Percentiles rank a stretch among this genome's conserved stretches.
phyloP scores from a whole-genome alignment of 2,113 vertebrate species.

The Cavia aperea region DNA sequence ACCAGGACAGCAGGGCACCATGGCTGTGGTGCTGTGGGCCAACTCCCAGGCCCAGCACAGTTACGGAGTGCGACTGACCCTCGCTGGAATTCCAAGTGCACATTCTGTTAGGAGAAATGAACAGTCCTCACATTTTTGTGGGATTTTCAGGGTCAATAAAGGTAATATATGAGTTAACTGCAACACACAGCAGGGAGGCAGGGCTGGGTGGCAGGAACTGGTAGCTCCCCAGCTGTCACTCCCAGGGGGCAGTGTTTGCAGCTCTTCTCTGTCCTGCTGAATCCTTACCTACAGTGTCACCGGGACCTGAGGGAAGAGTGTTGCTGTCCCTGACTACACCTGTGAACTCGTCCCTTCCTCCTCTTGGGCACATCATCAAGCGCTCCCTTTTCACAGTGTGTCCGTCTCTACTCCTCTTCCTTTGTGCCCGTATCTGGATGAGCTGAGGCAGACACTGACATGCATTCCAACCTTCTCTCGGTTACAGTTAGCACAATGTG shows the following conservation, averaged over 20 bases:
- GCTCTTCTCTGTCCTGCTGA: background rate
- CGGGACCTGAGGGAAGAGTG: background rate
- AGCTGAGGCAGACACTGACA: background rate
- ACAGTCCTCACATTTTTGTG: background rate
- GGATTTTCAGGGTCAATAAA: background rate
- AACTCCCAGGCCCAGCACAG: background rate
- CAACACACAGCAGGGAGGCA: background rate
- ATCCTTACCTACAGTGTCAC: background rate
- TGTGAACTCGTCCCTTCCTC: background rate
- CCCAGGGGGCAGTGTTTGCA: background rate
- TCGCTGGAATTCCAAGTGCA: background rate
- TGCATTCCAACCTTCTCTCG: background rate
- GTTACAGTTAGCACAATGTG: background rate
- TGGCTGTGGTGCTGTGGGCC: background rate
- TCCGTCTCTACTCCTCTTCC: background rate
- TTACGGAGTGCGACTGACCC: rapidly evolving
- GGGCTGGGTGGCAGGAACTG: background rate
- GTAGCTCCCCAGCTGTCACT: background rate
- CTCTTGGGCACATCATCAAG: background rate
- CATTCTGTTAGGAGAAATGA: background rate
- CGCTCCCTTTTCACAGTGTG: background rate
- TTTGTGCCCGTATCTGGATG: background rate
- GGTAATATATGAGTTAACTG: background rate
- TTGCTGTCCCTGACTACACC: background rate
- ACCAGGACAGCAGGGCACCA: background rate